Base-by-base conservation (phyloP, 2,797 vertebrate genomes). In the Pangasius macronema region DNA sequence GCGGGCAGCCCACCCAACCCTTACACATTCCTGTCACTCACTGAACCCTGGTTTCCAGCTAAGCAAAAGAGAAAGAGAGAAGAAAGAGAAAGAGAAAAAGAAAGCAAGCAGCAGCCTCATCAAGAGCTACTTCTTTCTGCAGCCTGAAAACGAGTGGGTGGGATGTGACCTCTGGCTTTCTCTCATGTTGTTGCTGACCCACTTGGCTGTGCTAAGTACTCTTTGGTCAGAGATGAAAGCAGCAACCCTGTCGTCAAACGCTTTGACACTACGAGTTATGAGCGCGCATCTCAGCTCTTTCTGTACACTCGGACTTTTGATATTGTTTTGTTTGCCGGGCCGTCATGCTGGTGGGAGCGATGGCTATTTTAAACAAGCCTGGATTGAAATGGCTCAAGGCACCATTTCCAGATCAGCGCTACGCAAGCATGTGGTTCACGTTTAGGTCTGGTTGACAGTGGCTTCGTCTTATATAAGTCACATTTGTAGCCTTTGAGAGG, bases 21-120 rank as follows among this genome's bases (percentile, higher is more conserved):
- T 90, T 91, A 92, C 89, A 88, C 94, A 96, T 96, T 96, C 95
- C 95, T 95, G 92, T 92, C 92, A 91, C 90, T 89, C 91, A 90
- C 91, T 95, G 93, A 94, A 94, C 93, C 95, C 92, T 92, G 89
- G 92, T 91, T 90, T 88, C 79, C 89, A 84, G 83, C 80, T 61
- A 85, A 72, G 79, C 61, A 63, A 85, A 82, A 82, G 27, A 49
- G 77, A 85, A 36, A 22, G 68, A 85, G 30, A 87, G 49, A 83
- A 86, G 85, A 75, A 61, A 89, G 84, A 86, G 61, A 85, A 39
- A 87, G 33, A 83, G n/a, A 83, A 51, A 90, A 49, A 86, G 87
- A 68, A 70, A 89, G 86, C 67, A 68, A 42, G 30, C 73, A 49
- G 84, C 67, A 76, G 33, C 51, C 80, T 89, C 65, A 87, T 86